Evolutionary conservation across 2,888 invertebrate species (phyloP), one percentile per base, ranked within the genome.

Genomic region (Eristalis intricaria): DNA sequence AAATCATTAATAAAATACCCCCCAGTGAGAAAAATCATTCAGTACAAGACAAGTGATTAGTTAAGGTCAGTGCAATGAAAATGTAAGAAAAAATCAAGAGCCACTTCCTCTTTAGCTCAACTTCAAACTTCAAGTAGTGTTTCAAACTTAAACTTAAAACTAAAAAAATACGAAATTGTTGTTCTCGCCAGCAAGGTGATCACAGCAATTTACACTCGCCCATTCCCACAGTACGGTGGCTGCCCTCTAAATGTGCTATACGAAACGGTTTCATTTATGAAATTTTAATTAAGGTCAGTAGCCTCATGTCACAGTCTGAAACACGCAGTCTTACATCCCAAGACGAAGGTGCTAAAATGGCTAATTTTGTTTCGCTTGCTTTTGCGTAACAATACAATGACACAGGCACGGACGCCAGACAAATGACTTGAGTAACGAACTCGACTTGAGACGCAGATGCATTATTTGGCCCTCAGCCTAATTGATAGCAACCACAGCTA

Each of bases 231-330:
- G 19, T n/a, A 19, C 8, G 19, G 8, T n/a, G 35, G 26, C 43
- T 66, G 75, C 61, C 70, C 75, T 71, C 40, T 38, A 15, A 56
- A 71, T 60, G 61, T 63, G 38, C 60, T 23, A 19, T 58, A 78
- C 56, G 75, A 76, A 70, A 65, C 63, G 43, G 43, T 40, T 43
- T 56, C 35, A 40, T 84, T 80, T 80, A 38, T 68, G 70, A 84
- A 74, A 80, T 65, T 70, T 71, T 76, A 79, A 84, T 80, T 80
- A 75, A 84, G 74, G 71, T 75, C 78, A 75, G 74, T 80, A 79
- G 80, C 75, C 84, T 58, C 84, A 63, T 65, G 63, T 64, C 26
- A 70, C 38, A 69, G 63, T 69, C 75, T n/a, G 23, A 8, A 32
- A 35, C 29, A 8, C 10, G 40, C 60, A 23, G 38, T 13, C 32